Evolutionary conservation across 30 jellyfish, hydroid and myxozoan genomes (phyloP), one percentile per base, ranked within the genome.

Genomic region (Clytia hemisphaerica): DNA sequence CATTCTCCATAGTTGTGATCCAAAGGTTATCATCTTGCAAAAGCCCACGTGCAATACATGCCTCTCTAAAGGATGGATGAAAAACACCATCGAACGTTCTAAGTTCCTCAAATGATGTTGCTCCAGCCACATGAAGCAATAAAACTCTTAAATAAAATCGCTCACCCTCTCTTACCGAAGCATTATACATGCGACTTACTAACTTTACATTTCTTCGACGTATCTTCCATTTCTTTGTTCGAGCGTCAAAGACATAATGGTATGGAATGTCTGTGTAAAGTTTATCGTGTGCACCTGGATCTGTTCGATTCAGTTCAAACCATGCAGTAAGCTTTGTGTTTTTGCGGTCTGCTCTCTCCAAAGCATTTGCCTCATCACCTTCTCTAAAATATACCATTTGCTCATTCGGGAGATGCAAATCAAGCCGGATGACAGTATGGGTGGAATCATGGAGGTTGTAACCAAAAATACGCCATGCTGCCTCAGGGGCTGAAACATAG

Each of bases 61-160:
- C 93, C 18, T 77, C 94, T 40, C 80, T 54, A 66, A 76, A 77
- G 16, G 96, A 59, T 12, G 19, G 67, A 45, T 75, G 71, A 31
- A 51, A 16, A 18, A 33, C 51, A 4, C 92, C 94, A 61, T 78
- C 69, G 45, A 61, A 14, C 14, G 84, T 71, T 54, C 75, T 61
- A 32, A 79, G 58, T 58, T 71, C 77, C 33, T 77, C 82, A 60
- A 83, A 83, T 9, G 95, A 66, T 14, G 93, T 83, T 2, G 75
- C 93, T 21, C 94, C 94, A 45, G 37, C 32, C 18, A 69, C 71
- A 32, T 45, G 25, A 22, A n/a, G 32, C 33, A 74, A 34, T 3
- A 81, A 40, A 28, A 66, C 1, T 4, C 94, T 76, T 4, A 81
- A 58, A 35, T 6, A 75, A 44, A 22, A 81, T 49, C 86, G 34